Conservation (phyloP, 2,113 vertebrate species). For the Amphilophus citrinellus region DNA sequence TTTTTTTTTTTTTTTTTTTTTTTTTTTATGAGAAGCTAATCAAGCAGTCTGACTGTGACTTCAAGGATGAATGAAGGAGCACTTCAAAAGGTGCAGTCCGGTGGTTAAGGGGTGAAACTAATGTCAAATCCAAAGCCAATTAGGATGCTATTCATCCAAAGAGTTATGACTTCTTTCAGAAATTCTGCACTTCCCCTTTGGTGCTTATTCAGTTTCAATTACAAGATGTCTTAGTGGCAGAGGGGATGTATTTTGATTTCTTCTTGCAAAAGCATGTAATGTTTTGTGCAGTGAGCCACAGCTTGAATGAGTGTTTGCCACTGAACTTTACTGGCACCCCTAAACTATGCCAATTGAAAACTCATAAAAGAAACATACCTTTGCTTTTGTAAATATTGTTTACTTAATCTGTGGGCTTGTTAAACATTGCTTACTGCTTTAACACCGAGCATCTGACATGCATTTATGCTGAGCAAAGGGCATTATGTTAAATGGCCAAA, state of each 20-base stretch:
- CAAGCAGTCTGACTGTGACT: conserved; percentile 18
- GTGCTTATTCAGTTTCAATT: conserved; percentile 13
- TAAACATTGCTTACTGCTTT: neutral
- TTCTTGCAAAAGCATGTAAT: neutral
- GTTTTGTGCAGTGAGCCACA: neutral
- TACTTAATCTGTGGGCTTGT: neutral
- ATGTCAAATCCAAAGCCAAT: conserved; percentile 34
- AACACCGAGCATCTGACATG: neutral
- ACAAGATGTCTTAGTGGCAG: neutral
- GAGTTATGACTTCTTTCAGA: conserved; percentile 3
- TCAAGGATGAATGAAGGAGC: conserved; percentile 14
- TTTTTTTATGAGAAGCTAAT: conserved; percentile 16
- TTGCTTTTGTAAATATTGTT: conserved; percentile 5
- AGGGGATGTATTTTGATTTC: neutral
- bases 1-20: neutral
- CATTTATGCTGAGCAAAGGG: neutral
- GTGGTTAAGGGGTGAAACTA: neutral
- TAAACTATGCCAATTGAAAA: neutral
- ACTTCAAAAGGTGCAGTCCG: conserved; percentile 12
- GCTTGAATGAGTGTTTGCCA: neutral
- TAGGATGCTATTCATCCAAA: conserved; percentile 19
- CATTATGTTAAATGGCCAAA: neutral
- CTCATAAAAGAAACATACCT: neutral
- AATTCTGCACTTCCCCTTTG: neutral
- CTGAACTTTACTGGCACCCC: neutral